These are phyloP conservation scores for Esox lucius DNA, from an alignment of 2,797 vertebrate genomes.

Conservation along the genomic window DNA sequence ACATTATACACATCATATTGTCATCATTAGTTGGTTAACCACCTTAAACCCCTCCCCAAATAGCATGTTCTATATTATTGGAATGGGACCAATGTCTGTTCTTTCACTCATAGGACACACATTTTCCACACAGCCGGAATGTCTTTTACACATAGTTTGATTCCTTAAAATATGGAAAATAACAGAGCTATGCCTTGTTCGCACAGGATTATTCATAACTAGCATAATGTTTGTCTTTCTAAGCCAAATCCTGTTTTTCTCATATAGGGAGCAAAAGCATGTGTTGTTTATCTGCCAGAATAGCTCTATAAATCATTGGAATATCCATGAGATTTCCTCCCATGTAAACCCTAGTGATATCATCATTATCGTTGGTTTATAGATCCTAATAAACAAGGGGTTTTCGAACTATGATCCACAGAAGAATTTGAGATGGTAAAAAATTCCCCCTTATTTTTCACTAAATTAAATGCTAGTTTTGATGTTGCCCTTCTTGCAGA, in stretches of 20 bases:
- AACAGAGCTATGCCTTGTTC: constrained; percentile 69
- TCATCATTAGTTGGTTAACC: not conserved
- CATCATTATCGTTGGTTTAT: constrained; percentile 34
- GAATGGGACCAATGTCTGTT: constrained; percentile 45
- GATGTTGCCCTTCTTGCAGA: too few relatives aligned
- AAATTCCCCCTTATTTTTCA: too few relatives aligned
- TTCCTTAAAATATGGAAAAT: constrained; percentile 10
- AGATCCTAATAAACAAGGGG: constrained; percentile 9
- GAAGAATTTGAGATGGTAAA: too few relatives aligned
- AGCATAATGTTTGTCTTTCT: constrained; percentile 44
- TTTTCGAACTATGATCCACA: not conserved
- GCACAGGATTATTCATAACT: constrained; percentile 65
- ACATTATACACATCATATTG: not conserved
- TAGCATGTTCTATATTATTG: constrained; percentile 79
- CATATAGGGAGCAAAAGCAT: constrained; percentile 43
- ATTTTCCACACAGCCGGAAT: not conserved
- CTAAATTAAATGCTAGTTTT: too few relatives aligned
- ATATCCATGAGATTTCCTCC: constrained; percentile 25
- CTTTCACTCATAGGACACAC: not conserved
- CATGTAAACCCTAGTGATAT: constrained; percentile 36
- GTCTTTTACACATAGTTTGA: not conserved
- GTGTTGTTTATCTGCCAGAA: constrained; percentile 45
- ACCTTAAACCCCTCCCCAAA: constrained; percentile 13
- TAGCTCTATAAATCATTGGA: constrained; percentile 50
- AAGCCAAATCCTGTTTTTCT: not conserved